Evolutionary conservation across 2,797 vertebrate genomes (phyloP), one percentile per base, ranked within the genome.

Genomic region (Botia almorhae): DNA sequence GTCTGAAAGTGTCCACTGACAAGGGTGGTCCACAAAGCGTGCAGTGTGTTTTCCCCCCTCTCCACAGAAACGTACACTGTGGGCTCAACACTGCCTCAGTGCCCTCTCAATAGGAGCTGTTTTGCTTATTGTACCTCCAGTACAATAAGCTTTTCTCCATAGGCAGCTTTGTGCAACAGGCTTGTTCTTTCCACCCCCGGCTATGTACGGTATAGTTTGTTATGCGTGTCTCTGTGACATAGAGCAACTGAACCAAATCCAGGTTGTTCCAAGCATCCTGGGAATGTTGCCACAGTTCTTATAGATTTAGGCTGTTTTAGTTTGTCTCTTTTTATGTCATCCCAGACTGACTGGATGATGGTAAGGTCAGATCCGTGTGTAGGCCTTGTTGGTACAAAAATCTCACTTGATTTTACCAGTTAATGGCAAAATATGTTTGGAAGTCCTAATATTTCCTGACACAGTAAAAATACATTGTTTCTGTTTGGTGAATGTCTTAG

Each of bases 121-220:
- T 89, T 89, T 92, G 93, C 93, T 94, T 93, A 94, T 95, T 94
- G 94, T 95, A 94, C 94, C 91, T 91, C 90, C 82, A 12, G 73
- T 88, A 94, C 94, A 95, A 94, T 93, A 92, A 92, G 92, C 93
- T 91, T 91, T 93, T 94, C 93, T 92, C 88, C 90, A 82, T 85
- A 61, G 73, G 60, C 51, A 51, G 19, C 36, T 48, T 48, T 53
- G 58, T 76, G 60, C 26, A 64, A 69, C 51, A 23, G 43, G 16
- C 29, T 55, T 63, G 53, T 63, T 26, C 14, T 50, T 72, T 69
- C 17, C 17, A 11, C 23, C 58, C 65, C 16, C 23, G 29, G 60
- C 64, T 65, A 67, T 63, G 2, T 36, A 65, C 69, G 58, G 76
- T 74, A 76, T 68, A 67, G 61, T 68, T 80, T 58, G 21, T 58